phyloP scores from a whole-genome alignment of 1,140 invertebrate genomes.

The Drosophila chauvacae region DNA sequence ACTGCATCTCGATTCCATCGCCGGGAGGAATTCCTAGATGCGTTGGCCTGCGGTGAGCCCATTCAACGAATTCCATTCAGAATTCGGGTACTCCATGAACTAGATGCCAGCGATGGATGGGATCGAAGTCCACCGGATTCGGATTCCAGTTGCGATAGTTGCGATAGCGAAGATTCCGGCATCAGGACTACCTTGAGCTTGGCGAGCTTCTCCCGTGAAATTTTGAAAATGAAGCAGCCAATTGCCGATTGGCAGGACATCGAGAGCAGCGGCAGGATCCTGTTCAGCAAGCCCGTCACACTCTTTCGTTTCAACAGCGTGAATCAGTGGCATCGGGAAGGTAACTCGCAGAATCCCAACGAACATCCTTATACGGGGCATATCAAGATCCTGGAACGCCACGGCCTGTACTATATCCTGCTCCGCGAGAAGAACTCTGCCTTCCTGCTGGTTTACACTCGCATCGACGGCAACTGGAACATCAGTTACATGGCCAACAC shows the following conservation, averaged over 20 bases:
- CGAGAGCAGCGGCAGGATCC: neutral
- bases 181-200: neutral
- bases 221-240: neutral
- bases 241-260: constrained; percentile 19
- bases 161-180: constrained; percentile 23
- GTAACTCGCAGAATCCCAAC: neutral
- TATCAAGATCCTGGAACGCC: constrained; percentile 39
- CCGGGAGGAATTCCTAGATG: neutral
- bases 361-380: constrained; percentile 2
- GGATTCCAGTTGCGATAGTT: constrained; percentile 13
- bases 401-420: constrained; percentile 19
- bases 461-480: constrained; percentile 28
- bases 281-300: constrained; percentile 30
- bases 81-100: neutral
- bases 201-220: too few relatives aligned
- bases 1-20: too few relatives aligned
- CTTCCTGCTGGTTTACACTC: constrained; percentile 36
- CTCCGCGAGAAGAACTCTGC: constrained; percentile 31
- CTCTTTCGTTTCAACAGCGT: constrained; percentile 25
- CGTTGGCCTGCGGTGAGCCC: constrained; percentile 12
- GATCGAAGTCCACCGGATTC: constrained; percentile 1
- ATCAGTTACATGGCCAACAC: constrained; percentile 31
- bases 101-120: constrained; percentile 23
- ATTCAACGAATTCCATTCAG: too few relatives aligned
- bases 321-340: constrained; percentile 33